Percentiles rank a stretch among this genome's conserved stretches.
These are phyloP conservation scores for Diarsia rubi DNA, from an alignment of 2,888 invertebrate genomes.

Conservation along the genomic window DNA sequence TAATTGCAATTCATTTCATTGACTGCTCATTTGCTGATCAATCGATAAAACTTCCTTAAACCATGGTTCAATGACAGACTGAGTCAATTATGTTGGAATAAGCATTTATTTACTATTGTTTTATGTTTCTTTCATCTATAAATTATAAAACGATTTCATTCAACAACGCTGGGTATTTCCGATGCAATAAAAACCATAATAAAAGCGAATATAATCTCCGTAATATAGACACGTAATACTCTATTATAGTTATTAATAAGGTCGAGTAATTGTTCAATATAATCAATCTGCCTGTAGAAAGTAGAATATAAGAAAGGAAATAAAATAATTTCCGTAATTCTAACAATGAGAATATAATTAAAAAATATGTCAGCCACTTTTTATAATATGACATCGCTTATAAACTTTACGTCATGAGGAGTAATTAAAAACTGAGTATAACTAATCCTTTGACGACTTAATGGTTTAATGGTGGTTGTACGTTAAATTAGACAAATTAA, in stretches of 20 bases:
- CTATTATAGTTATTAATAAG: conserved; percentile 37
- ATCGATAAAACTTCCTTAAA: conserved; percentile 10
- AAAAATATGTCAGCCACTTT: conserved; percentile 36
- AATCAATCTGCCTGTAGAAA: conserved; percentile 19
- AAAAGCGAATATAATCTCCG: conserved; percentile 10
- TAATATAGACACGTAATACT: conserved; percentile 16
- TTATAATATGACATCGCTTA: conserved; percentile 8
- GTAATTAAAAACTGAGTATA: conserved; percentile 51
- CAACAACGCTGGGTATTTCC: conserved; percentile 32
- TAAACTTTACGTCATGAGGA: conserved; percentile 24
- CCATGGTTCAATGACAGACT: not conserved
- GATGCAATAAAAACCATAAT: conserved; percentile 13
- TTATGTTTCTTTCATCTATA: conserved; percentile 8
- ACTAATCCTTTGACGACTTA: conserved; percentile 60
- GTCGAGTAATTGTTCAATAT: conserved; percentile 28
- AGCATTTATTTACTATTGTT: not conserved
- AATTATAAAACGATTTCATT: conserved; percentile 18
- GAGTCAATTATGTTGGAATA: not conserved
- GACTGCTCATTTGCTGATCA: not conserved
- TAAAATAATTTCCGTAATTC: conserved; percentile 30
- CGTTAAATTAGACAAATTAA: conserved; percentile 67
- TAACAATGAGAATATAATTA: conserved; percentile 24
- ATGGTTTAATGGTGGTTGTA: conserved; percentile 29
- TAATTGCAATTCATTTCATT: conserved; percentile 12
- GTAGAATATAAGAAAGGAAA: conserved; percentile 11